phyloP scores from a whole-genome alignment of 1,140 invertebrate species.

The Medauroidea extradentata region DNA sequence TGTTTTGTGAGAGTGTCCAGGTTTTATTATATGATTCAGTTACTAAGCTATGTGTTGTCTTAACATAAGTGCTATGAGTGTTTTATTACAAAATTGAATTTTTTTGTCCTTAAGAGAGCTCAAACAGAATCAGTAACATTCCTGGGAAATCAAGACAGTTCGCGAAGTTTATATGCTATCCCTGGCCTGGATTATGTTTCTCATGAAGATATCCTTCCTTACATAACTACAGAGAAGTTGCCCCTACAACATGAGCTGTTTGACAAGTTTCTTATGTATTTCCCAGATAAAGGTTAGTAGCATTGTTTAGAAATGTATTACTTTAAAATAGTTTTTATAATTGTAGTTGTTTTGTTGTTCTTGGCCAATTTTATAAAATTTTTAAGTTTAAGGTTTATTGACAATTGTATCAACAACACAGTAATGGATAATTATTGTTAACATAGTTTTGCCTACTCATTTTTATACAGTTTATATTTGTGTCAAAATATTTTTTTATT shows the following conservation, averaged over 20 bases:
- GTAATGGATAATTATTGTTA: no score
- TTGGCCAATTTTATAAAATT: not conserved
- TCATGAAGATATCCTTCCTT: conserved; percentile 91
- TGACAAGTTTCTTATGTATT: conserved; percentile 87
- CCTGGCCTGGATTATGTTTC: conserved; percentile 95
- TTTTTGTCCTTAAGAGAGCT: conserved; percentile 62
- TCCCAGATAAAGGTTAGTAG: conserved; percentile 64
- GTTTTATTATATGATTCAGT: no score
- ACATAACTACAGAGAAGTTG: conserved; percentile 71
- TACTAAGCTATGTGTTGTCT: no score
- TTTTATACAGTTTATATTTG: no score
- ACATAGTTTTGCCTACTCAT: no score
- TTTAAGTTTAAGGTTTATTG: conserved; percentile 18
- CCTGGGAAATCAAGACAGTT: conserved; percentile 91
- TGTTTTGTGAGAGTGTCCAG: no score
- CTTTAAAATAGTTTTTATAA: no score
- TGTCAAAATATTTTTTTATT: no score
- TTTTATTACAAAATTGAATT: not conserved
- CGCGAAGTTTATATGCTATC: conserved; percentile 87
- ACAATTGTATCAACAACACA: no score
- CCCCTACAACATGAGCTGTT: conserved; percentile 93
- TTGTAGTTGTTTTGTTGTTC: no score
- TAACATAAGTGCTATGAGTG: no score
- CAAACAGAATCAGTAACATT: conserved; percentile 98
- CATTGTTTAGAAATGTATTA: not conserved